Percentiles rank a stretch among this genome's conserved stretches.
Conservation (phyloP, 1,140 invertebrate species). For the Argopecten irradians region DNA sequence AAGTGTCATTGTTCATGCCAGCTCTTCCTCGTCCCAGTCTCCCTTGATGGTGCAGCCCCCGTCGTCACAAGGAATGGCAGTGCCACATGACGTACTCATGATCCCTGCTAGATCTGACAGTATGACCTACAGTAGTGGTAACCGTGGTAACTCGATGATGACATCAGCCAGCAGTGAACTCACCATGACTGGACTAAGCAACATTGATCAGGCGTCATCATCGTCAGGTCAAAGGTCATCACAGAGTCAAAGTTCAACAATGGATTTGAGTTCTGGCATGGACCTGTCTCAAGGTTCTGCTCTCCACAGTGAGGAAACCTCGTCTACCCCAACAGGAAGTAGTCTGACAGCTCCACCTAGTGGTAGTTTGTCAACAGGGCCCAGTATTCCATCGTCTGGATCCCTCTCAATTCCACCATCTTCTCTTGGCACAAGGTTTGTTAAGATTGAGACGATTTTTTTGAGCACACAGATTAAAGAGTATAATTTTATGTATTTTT, state of each 20-base stretch:
- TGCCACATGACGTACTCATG: slow-evolving; percentile 9
- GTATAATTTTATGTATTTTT: too few relatives aligned
- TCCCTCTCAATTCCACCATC: neutral
- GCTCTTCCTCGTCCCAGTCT: slow-evolving; percentile 46
- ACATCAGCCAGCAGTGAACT: neutral
- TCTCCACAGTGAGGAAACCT: neutral
- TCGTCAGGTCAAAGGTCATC: slow-evolving; percentile 14
- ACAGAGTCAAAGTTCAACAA: slow-evolving; percentile 10
- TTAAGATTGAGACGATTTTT: too few relatives aligned
- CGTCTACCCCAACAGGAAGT: neutral
- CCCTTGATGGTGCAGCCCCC: slow-evolving; percentile 10
- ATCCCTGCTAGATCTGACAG: neutral
- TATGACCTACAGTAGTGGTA: neutral
- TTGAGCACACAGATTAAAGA: too few relatives aligned
- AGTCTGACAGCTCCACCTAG: neutral
- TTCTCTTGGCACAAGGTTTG: neutral
- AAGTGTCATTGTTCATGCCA: slow-evolving; percentile 72
- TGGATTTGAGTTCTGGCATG: neutral
- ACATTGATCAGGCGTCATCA: neutral
- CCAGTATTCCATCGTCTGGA: neutral
- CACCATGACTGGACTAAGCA: neutral
- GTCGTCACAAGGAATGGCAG: slow-evolving; percentile 13
- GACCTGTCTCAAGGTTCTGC: neutral
- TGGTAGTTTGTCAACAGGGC: neutral
- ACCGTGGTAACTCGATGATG: neutral